These are phyloP conservation scores for Palloptera scutellata DNA, from an alignment of 2,888 invertebrate species.

Conservation along the genomic window DNA sequence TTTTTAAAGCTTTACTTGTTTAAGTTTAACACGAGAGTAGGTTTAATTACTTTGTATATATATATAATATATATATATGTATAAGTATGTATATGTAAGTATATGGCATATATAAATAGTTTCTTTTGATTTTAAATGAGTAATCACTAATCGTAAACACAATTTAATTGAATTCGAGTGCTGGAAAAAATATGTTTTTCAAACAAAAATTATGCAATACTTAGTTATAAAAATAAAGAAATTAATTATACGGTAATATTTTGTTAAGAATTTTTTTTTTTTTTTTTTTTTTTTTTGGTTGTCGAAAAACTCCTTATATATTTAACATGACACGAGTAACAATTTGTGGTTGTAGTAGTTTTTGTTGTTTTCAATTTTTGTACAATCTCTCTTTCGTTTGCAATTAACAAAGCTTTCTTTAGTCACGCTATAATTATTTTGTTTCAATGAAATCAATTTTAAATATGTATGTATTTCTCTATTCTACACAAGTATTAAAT, in stretches of 20 bases:
- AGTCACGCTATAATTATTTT: too few relatives aligned
- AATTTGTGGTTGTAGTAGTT: not conserved
- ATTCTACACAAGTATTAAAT: too few relatives aligned
- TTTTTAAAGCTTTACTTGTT: not conserved
- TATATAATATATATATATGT: not conserved
- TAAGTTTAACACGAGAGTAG: not conserved
- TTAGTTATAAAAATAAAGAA: slow-evolving; percentile 6
- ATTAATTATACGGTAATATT: slow-evolving; percentile 16
- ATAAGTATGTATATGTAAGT: not conserved
- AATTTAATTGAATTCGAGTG: too few relatives aligned
- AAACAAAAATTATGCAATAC: not conserved
- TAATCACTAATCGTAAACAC: too few relatives aligned
- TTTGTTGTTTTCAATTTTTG: not conserved
- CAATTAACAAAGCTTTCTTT: slow-evolving; percentile 1
- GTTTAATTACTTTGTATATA: too few relatives aligned
- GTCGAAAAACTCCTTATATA: not conserved
- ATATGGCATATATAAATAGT: not conserved
- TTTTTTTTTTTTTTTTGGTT: slow-evolving; percentile 21
- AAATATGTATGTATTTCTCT: too few relatives aligned
- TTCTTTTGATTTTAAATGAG: not conserved
- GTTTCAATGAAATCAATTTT: not conserved
- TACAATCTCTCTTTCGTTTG: not conserved
- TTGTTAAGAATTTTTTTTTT: too few relatives aligned
- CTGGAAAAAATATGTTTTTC: not conserved
- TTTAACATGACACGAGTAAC: not conserved